Percentiles rank a stretch among this genome's conserved stretches.
These are phyloP conservation scores for Ophioninae sp. DNA, from an alignment of 2,888 invertebrate genomes.

Conservation along the genomic window DNA sequence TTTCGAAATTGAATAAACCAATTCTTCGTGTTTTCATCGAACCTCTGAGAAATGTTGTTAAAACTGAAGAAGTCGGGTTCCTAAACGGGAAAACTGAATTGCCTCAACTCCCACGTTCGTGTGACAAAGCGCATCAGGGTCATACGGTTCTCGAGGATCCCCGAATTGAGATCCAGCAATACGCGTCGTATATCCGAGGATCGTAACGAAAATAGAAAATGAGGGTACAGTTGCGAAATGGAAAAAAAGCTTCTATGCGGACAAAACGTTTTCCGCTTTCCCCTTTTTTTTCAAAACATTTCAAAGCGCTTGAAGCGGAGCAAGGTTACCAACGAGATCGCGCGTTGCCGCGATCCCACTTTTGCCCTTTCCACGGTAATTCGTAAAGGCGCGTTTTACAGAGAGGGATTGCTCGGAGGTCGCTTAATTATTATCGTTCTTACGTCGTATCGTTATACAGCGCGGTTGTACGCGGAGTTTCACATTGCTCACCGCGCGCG, in stretches of 20 bases:
- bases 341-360: slow-evolving; percentile 3
- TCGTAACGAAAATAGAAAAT: no score
- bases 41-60: no score
- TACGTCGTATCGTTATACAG: slow-evolving; percentile 33
- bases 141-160: no score
- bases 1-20: no score
- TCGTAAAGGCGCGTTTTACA: slow-evolving; percentile 22
- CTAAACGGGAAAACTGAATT: no score
- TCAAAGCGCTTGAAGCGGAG: slow-evolving; percentile 45
- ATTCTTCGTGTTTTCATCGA: no score
- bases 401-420: slow-evolving; percentile 30
- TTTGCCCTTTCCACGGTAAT: slow-evolving; percentile 34
- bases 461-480: slow-evolving; percentile 21
- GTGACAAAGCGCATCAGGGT: no score
- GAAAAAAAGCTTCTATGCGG: slow-evolving; percentile 1
- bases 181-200: no score
- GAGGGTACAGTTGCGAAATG: no score
- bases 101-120: no score
- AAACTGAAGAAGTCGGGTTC: no score
- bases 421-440: slow-evolving; percentile 57
- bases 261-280: slow-evolving; percentile 9
- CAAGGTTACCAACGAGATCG: slow-evolving; percentile 49
- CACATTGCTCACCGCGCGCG: not conserved
- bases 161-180: no score
- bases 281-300: slow-evolving; percentile 25